phyloP scores from a whole-genome alignment of 2,113 vertebrate genomes.

The Microtus pennsylvanicus region DNA sequence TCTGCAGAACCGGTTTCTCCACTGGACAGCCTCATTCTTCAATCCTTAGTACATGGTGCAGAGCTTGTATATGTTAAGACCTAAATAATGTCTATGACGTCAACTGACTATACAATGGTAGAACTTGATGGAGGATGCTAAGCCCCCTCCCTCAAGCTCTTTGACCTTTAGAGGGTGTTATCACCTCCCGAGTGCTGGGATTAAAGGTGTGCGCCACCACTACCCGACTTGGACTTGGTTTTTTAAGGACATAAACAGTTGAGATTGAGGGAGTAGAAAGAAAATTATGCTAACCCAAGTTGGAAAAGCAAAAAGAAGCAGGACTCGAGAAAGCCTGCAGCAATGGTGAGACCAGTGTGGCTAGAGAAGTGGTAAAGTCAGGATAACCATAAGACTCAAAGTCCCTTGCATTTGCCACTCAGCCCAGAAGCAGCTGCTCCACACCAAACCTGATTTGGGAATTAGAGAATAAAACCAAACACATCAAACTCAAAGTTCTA shows the following conservation, averaged over 20 bases:
- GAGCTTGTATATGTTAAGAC: not conserved
- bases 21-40: not conserved
- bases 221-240: not conserved
- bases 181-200: no score
- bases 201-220: no score
- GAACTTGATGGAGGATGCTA: not conserved
- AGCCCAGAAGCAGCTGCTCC: not conserved
- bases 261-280: not conserved
- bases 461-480: not conserved
- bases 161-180: not conserved
- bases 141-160: not conserved
- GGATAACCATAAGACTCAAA: not conserved
- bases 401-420: not conserved
- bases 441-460: not conserved
- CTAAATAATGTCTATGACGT: not conserved
- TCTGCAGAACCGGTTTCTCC: not conserved
- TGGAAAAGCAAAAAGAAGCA: not conserved
- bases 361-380: not conserved
- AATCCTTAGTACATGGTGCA: not conserved
- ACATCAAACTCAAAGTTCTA: not conserved
- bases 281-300: not conserved
- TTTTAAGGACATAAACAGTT: not conserved
- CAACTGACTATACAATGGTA: not conserved
- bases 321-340: not conserved
- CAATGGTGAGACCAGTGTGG: not conserved